Base-by-base conservation (phyloP, 2,888 invertebrate genomes). In the Drosophila differens region DNA sequence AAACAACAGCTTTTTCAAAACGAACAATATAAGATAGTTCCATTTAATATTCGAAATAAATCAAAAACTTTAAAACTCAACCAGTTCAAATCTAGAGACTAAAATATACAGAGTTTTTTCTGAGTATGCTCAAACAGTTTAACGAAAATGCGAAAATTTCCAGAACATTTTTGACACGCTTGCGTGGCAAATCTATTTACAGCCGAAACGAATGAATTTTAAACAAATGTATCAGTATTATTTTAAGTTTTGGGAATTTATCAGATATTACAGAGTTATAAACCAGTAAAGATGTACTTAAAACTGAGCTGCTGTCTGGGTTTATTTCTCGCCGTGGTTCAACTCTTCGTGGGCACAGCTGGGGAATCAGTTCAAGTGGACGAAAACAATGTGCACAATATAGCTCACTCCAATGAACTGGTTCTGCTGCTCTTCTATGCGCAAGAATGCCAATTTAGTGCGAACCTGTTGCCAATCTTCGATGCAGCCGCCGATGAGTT, bases 361-460 rank as follows among this genome's bases (percentile, higher is more conserved):
- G 63, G 53, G 9, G 60, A 64, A 28, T 53, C 74, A 9, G 5
- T 71, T 9, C 19, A 32, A 0, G 60, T 85, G 9, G 53, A 67
- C 7, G 2, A 6, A 0, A 19, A 55, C 0, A 84, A 82, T 53
- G 1, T 74, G 7, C 3, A 51, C 1, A 5, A 25, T 2, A 22
- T 87, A 19, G 4, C 70, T 7, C 3, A 51, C 0, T 55, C 65
- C 66, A 97, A 98, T 95, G 98, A 99, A 94, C 94, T 99, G 93
- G 98, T 99, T 65, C 97, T 99, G 93, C 96, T 99, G 63, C 99
- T 99, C 94, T 99, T 99, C 94, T 99, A 99, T 94, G 98, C 99
- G 35, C 98, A 98, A 91, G 98, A 98, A 98, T 99, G 99, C 94
- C 96, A 97, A 90, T 99, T 98, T 94, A 99, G 99, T 94, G 97